Base-by-base conservation (phyloP, 2,888 invertebrate genomes). In the Tinea semifulvella region DNA sequence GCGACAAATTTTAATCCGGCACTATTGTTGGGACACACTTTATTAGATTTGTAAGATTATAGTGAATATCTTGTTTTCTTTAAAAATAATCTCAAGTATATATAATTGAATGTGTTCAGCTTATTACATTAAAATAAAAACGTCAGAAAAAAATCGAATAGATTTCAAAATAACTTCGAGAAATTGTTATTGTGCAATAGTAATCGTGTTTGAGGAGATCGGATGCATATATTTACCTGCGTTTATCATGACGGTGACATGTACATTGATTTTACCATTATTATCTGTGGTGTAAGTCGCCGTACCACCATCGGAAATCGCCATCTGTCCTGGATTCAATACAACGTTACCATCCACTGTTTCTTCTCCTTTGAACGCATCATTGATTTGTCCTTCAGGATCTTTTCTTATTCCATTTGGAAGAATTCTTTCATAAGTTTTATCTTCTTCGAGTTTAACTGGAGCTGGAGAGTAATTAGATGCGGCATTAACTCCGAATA, bases 201-300 rank as follows among this genome's bases (percentile, higher is more conserved):
- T 26, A 26, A 26, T 26, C 7, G 31, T 31, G 31, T 13, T 31
- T 31, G 38, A 38, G 38, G 38, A 38, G 61, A 70, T 68, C 69
- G 64, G 79, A 81, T 77, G 80, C 77, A 79, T 75, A 77, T 79
- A 79, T 73, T 80, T 76, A 68, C 86, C 86, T 57, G 88, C 88
- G 66, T 89, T 89, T 64, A 92, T 94, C 80, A 91, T 88, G 74
- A 92, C 91, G 68, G 91, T 91, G 68, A 92, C 91, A 84, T 90
- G 91, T 70, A 91, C 91, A 84, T 90, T 91, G 81, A 90, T 92
- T 84, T 92, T 93, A 68, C 91, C 92, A 83, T 92, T 92, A 79
- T 90, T 82, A 71, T 88, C 88, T 54, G 89, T 86, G 54, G 87
- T 85, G 76, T 88, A 87, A 48, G 84, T 81, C 45, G 80, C 75